Conservation (phyloP, 2,888 invertebrate species). For the Hypena proboscidalis region DNA sequence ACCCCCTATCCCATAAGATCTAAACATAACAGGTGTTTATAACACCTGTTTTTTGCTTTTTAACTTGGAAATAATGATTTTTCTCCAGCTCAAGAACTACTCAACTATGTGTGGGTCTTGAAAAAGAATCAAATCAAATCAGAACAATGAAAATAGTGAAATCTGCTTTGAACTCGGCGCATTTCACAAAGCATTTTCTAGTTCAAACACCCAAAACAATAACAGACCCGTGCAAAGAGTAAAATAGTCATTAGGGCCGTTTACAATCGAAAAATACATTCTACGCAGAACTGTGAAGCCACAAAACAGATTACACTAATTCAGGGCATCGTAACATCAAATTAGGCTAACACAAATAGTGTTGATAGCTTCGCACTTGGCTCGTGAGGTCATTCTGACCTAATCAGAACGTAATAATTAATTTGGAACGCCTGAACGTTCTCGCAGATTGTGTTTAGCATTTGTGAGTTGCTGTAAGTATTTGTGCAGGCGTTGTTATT, state of each 20-base stretch:
- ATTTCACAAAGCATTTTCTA: too few species aligned
- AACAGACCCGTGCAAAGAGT: too few species aligned
- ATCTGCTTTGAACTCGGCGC: too few species aligned
- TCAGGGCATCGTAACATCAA: slow-evolving; percentile 35
- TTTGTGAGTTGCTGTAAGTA: slow-evolving; percentile 8
- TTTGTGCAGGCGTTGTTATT: slow-evolving; percentile 9
- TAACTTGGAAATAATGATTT: too few species aligned
- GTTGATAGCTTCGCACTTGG: slow-evolving; percentile 26
- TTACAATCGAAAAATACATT: slow-evolving; percentile 2
- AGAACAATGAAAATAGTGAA: too few species aligned
- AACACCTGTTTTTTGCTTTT: too few species aligned
- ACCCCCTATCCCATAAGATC: too few species aligned
- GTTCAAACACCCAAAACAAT: too few species aligned
- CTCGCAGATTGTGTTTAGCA: slow-evolving; percentile 2
- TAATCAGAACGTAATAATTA: slow-evolving; percentile 28
- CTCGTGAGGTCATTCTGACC: slow-evolving; percentile 30
- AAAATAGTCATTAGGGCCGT: neutral
- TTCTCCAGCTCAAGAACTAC: too few species aligned
- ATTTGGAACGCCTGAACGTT: slow-evolving; percentile 12
- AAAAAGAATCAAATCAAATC: too few species aligned
- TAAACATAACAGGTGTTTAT: too few species aligned
- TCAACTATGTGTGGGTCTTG: too few species aligned
- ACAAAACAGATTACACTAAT: slow-evolving; percentile 39
- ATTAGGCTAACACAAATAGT: slow-evolving; percentile 33
- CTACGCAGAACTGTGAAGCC: slow-evolving; percentile 9